Percentiles rank a stretch among this genome's conserved stretches.
phyloP scores from a whole-genome alignment of 2,888 invertebrate species.

The Allacma fusca region DNA sequence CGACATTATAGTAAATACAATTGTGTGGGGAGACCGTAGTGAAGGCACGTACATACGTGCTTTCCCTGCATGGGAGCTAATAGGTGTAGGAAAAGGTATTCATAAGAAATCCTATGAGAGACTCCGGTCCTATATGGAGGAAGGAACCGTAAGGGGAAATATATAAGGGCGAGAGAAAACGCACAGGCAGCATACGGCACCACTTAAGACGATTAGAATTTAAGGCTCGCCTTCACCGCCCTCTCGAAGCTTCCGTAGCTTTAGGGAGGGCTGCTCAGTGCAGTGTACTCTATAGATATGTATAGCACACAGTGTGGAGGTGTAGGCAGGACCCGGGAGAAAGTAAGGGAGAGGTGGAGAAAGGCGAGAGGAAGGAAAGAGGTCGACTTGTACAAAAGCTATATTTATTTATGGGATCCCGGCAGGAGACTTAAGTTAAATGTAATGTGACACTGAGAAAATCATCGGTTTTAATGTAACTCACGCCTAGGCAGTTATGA shows the following conservation, averaged over 20 bases:
- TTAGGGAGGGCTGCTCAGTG: neutral
- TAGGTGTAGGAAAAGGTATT: too few species aligned
- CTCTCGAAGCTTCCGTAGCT: neutral
- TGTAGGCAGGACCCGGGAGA: too few species aligned
- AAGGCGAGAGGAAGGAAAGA: conserved; percentile 6
- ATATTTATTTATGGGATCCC: conserved; percentile 37
- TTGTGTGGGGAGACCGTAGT: too few species aligned
- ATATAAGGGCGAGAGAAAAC: neutral
- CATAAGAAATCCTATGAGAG: too few species aligned
- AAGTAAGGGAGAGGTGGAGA: too few species aligned
- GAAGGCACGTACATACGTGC: too few species aligned
- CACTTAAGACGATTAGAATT: conserved; percentile 40
- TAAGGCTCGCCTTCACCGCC: neutral
- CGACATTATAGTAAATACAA: too few species aligned
- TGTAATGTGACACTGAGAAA: conserved; percentile 50
- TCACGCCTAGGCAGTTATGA: conserved; percentile 46
- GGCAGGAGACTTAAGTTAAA: conserved; percentile 43
- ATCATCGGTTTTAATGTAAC: conserved; percentile 51
- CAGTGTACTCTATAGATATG: conserved; percentile 1
- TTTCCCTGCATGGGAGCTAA: too few species aligned
- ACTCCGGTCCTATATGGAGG: too few species aligned
- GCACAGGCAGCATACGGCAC: conserved; percentile 15
- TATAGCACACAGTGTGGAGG: too few species aligned
- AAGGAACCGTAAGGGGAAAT: too few species aligned
- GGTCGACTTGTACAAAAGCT: conserved; percentile 24